phyloP scores from a whole-genome alignment of 2,888 invertebrate species.

The Drosophila nr. medialis region DNA sequence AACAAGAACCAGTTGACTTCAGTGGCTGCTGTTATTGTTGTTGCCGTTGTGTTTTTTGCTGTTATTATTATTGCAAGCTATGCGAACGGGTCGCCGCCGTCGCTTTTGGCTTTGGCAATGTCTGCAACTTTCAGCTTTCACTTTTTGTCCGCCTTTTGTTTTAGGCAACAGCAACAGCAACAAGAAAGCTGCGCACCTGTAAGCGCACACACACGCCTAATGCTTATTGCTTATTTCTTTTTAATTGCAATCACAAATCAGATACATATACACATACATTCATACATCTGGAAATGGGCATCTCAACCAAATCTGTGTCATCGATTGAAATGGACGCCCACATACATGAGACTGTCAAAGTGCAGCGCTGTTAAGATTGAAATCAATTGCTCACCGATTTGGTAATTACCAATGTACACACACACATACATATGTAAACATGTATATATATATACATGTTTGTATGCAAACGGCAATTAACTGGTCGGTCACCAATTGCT shows the following conservation, averaged over 20 bases:
- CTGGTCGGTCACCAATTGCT: constrained; percentile 38
- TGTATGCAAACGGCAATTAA: constrained; percentile 20
- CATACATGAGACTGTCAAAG: constrained; percentile 14
- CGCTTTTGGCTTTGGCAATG: constrained; percentile 49
- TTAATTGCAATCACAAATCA: constrained; percentile 52
- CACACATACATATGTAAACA: not conserved
- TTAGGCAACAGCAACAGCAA: constrained; percentile 43
- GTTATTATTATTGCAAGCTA: constrained; percentile 25
- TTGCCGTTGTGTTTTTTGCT: constrained; percentile 5
- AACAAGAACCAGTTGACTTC: constrained; percentile 56
- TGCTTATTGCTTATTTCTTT: constrained; percentile 60
- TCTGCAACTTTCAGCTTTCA: constrained; percentile 73
- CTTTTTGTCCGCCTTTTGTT: constrained; percentile 69
- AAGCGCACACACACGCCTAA: constrained; percentile 32
- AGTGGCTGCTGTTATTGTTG: constrained; percentile 11
- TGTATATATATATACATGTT: not conserved
- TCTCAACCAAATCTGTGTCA: constrained; percentile 44
- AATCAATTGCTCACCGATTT: constrained; percentile 3
- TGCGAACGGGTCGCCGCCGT: constrained; percentile 62
- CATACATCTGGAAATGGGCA: constrained; percentile 16
- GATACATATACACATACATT: not conserved
- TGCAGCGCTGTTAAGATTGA: constrained; percentile 20
- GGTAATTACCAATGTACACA: constrained; percentile 13
- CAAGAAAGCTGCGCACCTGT: constrained; percentile 51
- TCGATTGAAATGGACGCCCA: constrained; percentile 39